A percentile compares a stretch with the other conserved stretches of the same genome.
Conservation (phyloP, 35 echinoderm and acorn worm genomes). For the Anneissia japonica region DNA sequence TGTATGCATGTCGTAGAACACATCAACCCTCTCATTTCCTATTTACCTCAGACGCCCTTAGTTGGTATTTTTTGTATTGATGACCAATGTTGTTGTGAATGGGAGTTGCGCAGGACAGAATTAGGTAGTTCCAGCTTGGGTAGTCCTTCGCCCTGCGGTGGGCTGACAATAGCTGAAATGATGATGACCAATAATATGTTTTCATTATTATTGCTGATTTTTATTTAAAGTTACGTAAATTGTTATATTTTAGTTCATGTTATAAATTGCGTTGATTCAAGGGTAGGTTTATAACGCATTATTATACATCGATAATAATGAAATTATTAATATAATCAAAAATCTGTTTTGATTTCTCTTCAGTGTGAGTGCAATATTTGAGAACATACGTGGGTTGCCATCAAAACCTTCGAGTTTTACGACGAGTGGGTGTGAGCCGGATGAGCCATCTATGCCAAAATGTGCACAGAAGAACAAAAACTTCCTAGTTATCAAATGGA, state of each 20-base stretch:
- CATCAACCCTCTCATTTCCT: too few relatives aligned
- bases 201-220: not conserved
- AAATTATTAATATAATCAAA: not conserved
- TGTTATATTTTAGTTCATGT: not conserved
- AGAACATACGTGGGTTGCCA: constrained; percentile 54
- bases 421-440: constrained; percentile 71
- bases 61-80: too few relatives aligned
- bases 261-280: not conserved
- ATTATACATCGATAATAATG: too few relatives aligned
- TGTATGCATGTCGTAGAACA: too few relatives aligned
- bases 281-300: not conserved
- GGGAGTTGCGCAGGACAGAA: too few relatives aligned
- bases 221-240: not conserved
- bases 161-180: too few relatives aligned
- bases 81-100: too few relatives aligned
- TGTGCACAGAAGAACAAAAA: constrained; percentile 69
- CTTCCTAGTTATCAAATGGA: constrained; percentile 64
- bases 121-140: too few relatives aligned
- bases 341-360: not conserved
- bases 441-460: constrained; percentile 53
- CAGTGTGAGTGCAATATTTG: constrained; percentile 99
- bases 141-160: too few relatives aligned
- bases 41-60: too few relatives aligned
- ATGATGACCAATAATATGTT: too few relatives aligned
- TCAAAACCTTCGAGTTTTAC: constrained; percentile 65